Percentiles rank a stretch among this genome's conserved stretches.
Evolutionary conservation across 2,888 invertebrate genomes (phyloP).

Genomic region (Agapostemon virescens): DNA sequence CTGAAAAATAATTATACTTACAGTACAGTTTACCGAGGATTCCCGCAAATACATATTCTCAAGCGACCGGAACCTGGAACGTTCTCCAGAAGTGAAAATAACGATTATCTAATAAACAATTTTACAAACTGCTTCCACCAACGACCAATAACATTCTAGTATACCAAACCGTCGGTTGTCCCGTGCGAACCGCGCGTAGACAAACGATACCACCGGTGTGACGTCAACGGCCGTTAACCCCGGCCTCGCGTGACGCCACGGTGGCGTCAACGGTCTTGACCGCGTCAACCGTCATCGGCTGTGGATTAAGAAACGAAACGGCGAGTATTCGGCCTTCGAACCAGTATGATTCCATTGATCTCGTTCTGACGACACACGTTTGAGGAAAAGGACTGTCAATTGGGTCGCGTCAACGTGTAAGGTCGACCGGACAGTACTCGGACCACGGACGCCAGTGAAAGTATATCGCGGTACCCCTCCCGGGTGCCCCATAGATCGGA

Average conservation of each 20-base stretch:
- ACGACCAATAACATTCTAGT: neutral
- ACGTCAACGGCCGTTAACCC: neutral
- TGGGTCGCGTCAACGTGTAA: conserved; percentile 36
- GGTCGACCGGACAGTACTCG: conserved; percentile 33
- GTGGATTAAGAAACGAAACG: neutral
- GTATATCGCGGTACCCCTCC: conserved; percentile 70
- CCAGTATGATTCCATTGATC: conserved; percentile 34
- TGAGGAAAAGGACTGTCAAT: conserved; percentile 12
- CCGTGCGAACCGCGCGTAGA: no score
- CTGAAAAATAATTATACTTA: no score
- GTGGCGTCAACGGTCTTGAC: neutral
- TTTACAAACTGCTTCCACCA: neutral
- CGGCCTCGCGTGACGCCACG: neutral
- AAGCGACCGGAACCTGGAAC: neutral
- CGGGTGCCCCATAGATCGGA: conserved; percentile 55
- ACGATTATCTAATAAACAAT: neutral
- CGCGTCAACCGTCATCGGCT: neutral
- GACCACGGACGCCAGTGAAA: conserved; percentile 67
- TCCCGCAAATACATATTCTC: no score
- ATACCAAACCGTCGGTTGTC: neutral
- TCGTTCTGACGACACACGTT: conserved; percentile 29
- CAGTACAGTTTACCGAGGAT: no score
- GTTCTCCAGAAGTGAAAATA: neutral
- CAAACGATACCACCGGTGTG: neutral
- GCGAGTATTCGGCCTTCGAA: conserved; percentile 20